phyloP scores from a whole-genome alignment of 2,888 invertebrate species.

The Baronia brevicornis region DNA sequence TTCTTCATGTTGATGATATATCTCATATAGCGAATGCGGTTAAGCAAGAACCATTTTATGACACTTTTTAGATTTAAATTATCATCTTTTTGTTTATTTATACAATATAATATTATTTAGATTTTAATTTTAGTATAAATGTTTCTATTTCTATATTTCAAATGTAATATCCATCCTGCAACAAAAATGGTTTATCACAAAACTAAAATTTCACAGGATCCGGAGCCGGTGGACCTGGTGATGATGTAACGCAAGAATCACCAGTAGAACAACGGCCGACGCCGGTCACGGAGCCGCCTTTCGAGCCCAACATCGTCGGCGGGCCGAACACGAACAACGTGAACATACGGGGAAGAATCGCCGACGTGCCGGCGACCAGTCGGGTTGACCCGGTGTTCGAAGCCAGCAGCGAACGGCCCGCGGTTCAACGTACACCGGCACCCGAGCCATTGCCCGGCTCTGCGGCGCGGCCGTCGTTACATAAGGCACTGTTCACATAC shows the following conservation, averaged over 20 bases:
- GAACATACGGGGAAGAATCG: constrained; percentile 27
- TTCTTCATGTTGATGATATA: too few relatives aligned
- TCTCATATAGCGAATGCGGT: too few relatives aligned
- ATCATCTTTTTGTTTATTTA: too few relatives aligned
- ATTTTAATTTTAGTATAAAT: too few relatives aligned
- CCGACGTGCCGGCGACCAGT: constrained; percentile 13
- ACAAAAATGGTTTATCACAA: too few relatives aligned
- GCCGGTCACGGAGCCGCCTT: constrained; percentile 32
- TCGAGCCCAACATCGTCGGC: constrained; percentile 40
- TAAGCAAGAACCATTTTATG: too few relatives aligned
- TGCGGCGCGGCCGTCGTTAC: constrained; percentile 68
- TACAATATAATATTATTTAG: too few relatives aligned
- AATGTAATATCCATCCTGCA: too few relatives aligned
- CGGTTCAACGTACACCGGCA: constrained; percentile 16
- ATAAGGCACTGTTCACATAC: constrained; percentile 82
- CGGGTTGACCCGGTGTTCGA: constrained; percentile 12
- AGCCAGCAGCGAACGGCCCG: constrained; percentile 9
- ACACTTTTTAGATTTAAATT: too few relatives aligned
- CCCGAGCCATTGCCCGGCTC: constrained; percentile 38
- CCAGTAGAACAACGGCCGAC: constrained; percentile 21
- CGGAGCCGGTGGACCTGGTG: constrained; percentile 21
- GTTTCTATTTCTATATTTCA: too few relatives aligned
- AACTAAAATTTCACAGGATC: too few relatives aligned
- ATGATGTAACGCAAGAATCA: constrained; percentile 32
- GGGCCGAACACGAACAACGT: constrained; percentile 42